phyloP scores from a whole-genome alignment of 2,113 vertebrate genomes.

The Terrapene triunguis region DNA sequence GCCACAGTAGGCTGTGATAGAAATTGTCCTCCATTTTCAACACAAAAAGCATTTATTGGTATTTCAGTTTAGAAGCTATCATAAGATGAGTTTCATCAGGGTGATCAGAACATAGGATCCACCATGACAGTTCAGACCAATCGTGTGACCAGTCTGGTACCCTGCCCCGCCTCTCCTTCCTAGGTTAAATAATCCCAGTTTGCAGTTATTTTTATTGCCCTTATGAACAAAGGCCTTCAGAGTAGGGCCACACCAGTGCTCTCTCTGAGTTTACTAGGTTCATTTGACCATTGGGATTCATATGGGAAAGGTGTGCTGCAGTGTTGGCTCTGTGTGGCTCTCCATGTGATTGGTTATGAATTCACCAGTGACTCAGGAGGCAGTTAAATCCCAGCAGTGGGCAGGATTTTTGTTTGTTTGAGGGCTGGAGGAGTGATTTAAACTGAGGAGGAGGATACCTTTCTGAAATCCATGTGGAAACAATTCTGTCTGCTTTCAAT shows the following conservation, averaged over 20 bases:
- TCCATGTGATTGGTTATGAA: fast-evolving
- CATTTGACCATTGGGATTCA: fast-evolving
- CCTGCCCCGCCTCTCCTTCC: not conserved
- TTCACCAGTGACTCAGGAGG: fast-evolving
- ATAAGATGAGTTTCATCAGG: not conserved
- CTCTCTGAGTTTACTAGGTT: fast-evolving
- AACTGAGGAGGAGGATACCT: not conserved
- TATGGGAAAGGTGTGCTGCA: fast-evolving
- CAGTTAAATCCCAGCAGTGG: not conserved
- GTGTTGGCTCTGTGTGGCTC: not conserved
- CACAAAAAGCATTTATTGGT: not conserved
- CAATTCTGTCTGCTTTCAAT: conserved; percentile 42
- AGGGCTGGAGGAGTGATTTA: not conserved
- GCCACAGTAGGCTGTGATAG: not conserved
- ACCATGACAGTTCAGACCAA: not conserved
- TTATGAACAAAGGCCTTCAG: not conserved
- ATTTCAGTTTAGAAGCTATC: not conserved
- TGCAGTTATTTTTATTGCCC: not conserved
- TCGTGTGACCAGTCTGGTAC: not conserved
- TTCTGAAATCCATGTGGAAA: not conserved
- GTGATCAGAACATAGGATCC: not conserved
- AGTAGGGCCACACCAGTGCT: fast-evolving
- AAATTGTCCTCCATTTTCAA: not conserved
- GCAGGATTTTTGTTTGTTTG: not conserved
- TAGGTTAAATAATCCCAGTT: not conserved